Evolutionary conservation across 2,797 vertebrate species (phyloP).

Genomic region (Galaxias olidus): DNA sequence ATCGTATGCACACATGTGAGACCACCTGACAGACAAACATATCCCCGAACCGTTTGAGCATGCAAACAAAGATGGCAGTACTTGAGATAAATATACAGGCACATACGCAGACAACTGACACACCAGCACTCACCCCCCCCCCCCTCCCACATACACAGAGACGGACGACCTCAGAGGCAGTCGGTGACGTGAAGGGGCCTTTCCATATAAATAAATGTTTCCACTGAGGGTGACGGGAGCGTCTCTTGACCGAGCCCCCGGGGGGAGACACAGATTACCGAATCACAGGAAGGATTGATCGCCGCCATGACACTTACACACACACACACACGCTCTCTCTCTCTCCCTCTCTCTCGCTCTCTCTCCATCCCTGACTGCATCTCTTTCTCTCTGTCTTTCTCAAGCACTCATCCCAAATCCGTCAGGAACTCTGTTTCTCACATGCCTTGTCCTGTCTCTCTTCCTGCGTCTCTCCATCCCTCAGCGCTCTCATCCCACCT

Average conservation of each 20-base stretch:
- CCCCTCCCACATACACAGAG: not conserved
- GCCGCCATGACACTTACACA: constrained; percentile 18
- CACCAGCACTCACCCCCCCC: not conserved
- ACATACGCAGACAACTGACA: not conserved
- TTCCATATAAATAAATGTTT: constrained; percentile 36
- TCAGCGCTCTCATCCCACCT: not conserved
- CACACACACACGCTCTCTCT: too few species aligned
- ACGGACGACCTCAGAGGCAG: not conserved
- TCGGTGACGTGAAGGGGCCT: constrained; percentile 10
- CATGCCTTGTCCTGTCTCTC: not conserved
- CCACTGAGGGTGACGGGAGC: constrained; percentile 19
- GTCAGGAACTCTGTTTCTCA: not conserved
- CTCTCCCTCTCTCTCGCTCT: not conserved
- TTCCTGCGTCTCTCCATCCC: too few species aligned
- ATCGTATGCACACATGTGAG: too few species aligned
- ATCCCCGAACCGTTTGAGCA: too few species aligned
- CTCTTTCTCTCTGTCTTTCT: not conserved
- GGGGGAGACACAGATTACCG: constrained; percentile 26
- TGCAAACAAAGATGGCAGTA: too few species aligned
- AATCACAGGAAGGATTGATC: constrained; percentile 33
- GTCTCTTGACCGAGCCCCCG: constrained; percentile 16
- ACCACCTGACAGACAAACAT: too few species aligned
- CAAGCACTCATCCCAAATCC: too few species aligned
- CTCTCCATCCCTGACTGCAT: not conserved
- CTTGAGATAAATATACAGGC: not conserved